Conservation (phyloP, 2,113 vertebrate species). For the Galemys pyrenaicus region DNA sequence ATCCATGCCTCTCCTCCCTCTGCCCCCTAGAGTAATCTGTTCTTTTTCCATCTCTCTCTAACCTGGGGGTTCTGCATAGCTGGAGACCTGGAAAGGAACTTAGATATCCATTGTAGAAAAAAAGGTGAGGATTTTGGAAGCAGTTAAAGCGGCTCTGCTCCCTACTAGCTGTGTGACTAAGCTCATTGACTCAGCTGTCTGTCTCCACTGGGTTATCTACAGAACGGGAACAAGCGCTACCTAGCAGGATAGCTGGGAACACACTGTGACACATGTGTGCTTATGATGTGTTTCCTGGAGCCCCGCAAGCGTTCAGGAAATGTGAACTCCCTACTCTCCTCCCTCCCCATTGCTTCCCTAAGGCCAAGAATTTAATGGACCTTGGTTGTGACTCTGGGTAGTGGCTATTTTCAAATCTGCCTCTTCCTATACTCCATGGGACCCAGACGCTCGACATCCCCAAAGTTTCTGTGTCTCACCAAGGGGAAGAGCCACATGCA, state of each 20-base stretch:
- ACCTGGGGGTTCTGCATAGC: neutral
- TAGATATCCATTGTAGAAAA: neutral
- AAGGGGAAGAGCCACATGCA: neutral
- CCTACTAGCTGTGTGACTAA: neutral
- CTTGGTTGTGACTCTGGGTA: neutral
- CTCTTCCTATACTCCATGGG: neutral
- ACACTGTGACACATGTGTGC: neutral
- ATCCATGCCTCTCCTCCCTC: neutral
- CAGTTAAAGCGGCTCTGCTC: neutral
- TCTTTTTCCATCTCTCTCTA: neutral
- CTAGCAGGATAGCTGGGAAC: neutral
- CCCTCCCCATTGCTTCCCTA: neutral
- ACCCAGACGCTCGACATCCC: neutral
- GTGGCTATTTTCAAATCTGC: neutral
- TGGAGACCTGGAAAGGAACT: neutral
- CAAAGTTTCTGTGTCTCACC: neutral
- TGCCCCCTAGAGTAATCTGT: neutral
- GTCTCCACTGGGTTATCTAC: neutral
- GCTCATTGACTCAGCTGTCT: neutral
- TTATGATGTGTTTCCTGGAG: neutral
- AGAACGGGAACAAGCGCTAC: neutral
- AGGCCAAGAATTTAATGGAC: slow-evolving; percentile 16
- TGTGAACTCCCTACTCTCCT: neutral
- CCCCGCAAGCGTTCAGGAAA: neutral
- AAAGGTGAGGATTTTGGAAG: neutral